Evolutionary conservation across 2,113 vertebrate genomes (phyloP).

Genomic region (Planiliza haematocheilus): DNA sequence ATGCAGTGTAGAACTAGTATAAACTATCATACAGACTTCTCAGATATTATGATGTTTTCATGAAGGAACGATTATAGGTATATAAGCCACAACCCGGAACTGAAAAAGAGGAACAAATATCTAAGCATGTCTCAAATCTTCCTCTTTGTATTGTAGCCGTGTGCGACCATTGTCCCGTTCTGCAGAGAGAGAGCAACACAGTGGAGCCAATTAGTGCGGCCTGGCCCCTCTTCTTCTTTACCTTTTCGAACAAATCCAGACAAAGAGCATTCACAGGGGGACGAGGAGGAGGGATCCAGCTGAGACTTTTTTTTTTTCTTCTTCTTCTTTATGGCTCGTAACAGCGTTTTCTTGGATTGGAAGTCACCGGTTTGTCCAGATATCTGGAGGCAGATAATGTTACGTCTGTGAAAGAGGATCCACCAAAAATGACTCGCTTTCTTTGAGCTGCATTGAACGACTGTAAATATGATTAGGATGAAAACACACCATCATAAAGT

Average conservation of each 20-base stretch:
- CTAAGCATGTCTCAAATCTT: neutral
- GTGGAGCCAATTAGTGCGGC: constrained; percentile 31
- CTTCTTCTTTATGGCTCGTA: neutral
- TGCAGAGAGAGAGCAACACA: constrained; percentile 21
- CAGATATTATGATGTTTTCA: neutral
- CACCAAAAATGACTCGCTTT: no score
- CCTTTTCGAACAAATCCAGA: constrained; percentile 47
- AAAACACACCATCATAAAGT: no score
- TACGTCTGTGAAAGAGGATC: no score
- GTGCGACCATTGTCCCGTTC: constrained; percentile 15
- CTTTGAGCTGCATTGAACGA: no score
- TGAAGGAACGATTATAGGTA: neutral
- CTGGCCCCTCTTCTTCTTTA: constrained; percentile 28
- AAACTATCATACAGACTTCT: no score
- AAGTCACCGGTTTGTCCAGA: neutral
- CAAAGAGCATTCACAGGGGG: constrained; percentile 40
- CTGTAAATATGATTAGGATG: no score
- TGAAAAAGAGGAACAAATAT: no score
- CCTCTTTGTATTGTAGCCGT: neutral
- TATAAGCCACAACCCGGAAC: no score
- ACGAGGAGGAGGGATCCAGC: neutral
- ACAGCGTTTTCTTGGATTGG: constrained; percentile 16
- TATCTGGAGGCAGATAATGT: neutral
- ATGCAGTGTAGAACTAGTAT: constrained; percentile 10
- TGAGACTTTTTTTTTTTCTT: neutral